phyloP scores from a whole-genome alignment of 1,140 invertebrate genomes.

The Geopemphigus sp. region DNA sequence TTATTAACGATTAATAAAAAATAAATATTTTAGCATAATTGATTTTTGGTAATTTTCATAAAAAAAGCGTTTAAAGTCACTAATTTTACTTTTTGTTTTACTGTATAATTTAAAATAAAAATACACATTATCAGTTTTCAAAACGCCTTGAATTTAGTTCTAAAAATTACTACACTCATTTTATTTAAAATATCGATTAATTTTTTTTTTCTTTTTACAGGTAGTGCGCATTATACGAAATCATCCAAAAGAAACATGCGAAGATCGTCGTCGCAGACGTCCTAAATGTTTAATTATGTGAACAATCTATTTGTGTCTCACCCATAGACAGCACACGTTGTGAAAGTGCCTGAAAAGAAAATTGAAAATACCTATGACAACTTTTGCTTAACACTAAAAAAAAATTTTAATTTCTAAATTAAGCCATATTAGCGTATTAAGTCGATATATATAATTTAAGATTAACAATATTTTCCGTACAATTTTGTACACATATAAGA shows the following conservation, averaged over 20 bases:
- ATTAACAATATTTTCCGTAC: constrained; percentile 26
- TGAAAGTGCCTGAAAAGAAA: constrained; percentile 16
- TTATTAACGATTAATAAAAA: too few species aligned
- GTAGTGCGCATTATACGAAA: constrained; percentile 74
- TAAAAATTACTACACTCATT: too few species aligned
- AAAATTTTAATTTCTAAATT: constrained; percentile 15
- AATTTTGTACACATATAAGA: constrained; percentile 10
- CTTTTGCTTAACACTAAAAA: constrained; percentile 18
- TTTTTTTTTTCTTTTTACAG: constrained; percentile 55
- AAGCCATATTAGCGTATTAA: constrained; percentile 35
- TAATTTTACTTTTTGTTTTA: too few species aligned
- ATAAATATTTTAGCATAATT: too few species aligned
- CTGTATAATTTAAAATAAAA: too few species aligned
- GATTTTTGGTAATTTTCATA: too few species aligned
- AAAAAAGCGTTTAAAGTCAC: too few species aligned
- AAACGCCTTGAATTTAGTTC: too few species aligned
- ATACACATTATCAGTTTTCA: too few species aligned
- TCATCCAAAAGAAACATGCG: constrained; percentile 67
- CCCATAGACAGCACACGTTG: not conserved
- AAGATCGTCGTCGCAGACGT: constrained; percentile 61
- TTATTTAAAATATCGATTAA: too few species aligned
- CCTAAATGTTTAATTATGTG: constrained; percentile 44
- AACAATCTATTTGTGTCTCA: not conserved
- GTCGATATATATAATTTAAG: not conserved
- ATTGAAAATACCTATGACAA: not conserved